Conservation (phyloP, 2,797 vertebrate genomes). For the Xenops minutus region DNA sequence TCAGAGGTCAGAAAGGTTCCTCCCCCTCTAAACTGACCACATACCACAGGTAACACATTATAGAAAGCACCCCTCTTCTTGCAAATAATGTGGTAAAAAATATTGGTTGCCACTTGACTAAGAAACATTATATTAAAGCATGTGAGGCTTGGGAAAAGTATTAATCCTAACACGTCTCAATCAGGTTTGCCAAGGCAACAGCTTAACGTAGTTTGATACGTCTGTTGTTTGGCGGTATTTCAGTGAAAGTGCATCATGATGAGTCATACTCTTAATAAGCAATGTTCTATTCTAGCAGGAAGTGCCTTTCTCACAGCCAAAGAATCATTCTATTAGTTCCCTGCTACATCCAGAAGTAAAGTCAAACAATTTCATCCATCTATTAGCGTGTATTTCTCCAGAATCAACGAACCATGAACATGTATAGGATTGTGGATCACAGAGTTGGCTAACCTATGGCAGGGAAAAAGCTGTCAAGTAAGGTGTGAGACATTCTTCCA, state of each 20-base stretch:
- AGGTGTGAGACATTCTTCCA: not conserved
- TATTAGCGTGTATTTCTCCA: not conserved
- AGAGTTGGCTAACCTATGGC: not conserved
- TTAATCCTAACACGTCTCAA: not conserved
- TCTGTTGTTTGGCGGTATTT: not conserved
- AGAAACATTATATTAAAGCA: not conserved
- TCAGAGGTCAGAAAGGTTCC: not conserved
- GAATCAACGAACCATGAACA: not conserved
- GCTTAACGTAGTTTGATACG: conserved; percentile 17
- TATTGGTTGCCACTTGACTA: not conserved
- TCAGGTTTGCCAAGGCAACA: conserved; percentile 57
- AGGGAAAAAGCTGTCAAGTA: not conserved
- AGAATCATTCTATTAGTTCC: not conserved
- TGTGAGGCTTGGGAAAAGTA: not conserved
- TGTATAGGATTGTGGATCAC: not conserved
- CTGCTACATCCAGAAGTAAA: not conserved
- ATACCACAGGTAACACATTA: not conserved
- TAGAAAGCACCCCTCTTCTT: not conserved
- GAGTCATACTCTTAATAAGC: conserved; percentile 46
- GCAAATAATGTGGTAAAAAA: not conserved
- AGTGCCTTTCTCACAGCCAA: conserved; percentile 35
- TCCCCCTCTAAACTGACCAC: not conserved
- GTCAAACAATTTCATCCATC: not conserved
- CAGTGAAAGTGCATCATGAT: conserved; percentile 17
- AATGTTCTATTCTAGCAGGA: conserved; percentile 49